phyloP scores from a whole-genome alignment of 2,113 vertebrate genomes.

The Tragelaphus strepsiceros region DNA sequence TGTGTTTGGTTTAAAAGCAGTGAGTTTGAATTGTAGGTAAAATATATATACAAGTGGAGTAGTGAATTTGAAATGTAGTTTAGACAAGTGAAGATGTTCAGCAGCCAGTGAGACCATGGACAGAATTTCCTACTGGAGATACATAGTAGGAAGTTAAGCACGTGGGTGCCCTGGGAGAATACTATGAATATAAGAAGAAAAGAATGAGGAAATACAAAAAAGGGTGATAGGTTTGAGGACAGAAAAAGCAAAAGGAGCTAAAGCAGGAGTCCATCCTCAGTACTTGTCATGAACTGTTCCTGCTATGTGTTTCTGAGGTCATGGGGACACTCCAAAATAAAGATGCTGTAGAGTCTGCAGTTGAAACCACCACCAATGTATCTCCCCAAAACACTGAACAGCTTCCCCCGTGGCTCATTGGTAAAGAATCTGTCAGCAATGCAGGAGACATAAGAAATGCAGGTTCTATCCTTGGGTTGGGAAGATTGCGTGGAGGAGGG shows the following conservation, averaged over 20 bases:
- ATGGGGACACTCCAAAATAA: neutral
- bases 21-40: neutral
- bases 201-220: neutral
- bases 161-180: neutral
- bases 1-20: neutral
- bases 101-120: neutral
- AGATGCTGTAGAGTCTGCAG: too few species aligned
- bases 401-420: neutral
- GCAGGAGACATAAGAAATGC: neutral
- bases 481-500: neutral
- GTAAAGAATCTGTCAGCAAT: neutral
- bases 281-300: neutral
- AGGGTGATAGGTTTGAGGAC: neutral
- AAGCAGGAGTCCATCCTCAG: neutral
- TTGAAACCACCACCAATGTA: neutral
- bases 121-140: neutral
- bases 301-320: neutral
- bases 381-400: neutral
- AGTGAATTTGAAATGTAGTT: neutral
- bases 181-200: neutral
- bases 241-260: neutral
- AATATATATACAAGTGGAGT: neutral
- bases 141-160: rapidly evolving
- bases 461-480: neutral
- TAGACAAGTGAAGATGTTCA: neutral